Conservation (phyloP, 2,797 vertebrate genomes). For the Cottoperca gobio region DNA sequence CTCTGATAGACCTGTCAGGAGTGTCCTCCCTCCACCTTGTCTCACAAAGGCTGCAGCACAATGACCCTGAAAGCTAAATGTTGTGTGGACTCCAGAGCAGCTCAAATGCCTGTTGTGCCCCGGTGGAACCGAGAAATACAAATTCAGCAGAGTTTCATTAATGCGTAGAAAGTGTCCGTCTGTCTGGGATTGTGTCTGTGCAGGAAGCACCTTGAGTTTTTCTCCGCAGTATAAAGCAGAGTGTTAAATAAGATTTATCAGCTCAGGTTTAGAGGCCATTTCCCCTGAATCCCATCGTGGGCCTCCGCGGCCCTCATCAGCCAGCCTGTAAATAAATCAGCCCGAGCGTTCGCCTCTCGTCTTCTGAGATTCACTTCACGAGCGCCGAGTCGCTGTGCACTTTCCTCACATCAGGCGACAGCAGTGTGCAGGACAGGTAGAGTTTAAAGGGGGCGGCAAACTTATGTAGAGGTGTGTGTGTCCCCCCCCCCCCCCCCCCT, state of each 20-base stretch:
- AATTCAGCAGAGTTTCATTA: slow-evolving; percentile 36
- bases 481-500: slow-evolving; percentile 19
- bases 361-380: slow-evolving; percentile 74
- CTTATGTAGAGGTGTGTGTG: slow-evolving; percentile 52
- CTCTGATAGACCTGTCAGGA: slow-evolving; percentile 4
- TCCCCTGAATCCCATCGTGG: slow-evolving; percentile 71
- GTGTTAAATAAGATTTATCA: slow-evolving; percentile 82
- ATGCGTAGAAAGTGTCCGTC: slow-evolving; percentile 32
- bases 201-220: slow-evolving; percentile 55
- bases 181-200: slow-evolving; percentile 43
- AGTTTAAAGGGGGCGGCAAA: slow-evolving; percentile 10
- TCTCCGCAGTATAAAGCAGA: slow-evolving; percentile 36
- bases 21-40: neutral
- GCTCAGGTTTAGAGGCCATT: slow-evolving; percentile 78
- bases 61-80: slow-evolving; percentile 16
- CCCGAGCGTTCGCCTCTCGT: slow-evolving; percentile 61
- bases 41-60: neutral
- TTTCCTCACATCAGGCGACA: slow-evolving; percentile 63
- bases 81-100: slow-evolving; percentile 34
- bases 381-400: slow-evolving; percentile 61
- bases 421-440: slow-evolving; percentile 41
- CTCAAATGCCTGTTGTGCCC: slow-evolving; percentile 25
- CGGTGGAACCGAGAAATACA: slow-evolving; percentile 13
- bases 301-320: slow-evolving; percentile 67
- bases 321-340: slow-evolving; percentile 82